Base-by-base conservation (phyloP, 1,140 invertebrate species). In the Papilio machaon region DNA sequence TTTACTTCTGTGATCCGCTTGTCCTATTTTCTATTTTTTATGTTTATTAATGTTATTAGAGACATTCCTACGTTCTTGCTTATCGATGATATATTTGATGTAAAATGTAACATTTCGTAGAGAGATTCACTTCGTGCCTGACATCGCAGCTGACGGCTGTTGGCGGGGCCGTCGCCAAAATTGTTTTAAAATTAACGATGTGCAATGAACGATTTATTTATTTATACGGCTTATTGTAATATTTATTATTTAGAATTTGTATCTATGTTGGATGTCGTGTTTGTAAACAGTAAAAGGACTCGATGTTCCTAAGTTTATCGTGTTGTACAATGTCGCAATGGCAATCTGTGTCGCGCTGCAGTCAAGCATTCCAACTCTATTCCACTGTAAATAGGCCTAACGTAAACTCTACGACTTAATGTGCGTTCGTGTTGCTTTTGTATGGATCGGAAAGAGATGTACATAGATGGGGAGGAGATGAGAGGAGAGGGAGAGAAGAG, bases 321-420 rank as follows among this genome's bases (percentile, higher is more conserved):
- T 87, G 84, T 89, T 89, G 88, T 91, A 92, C 86, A 88, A 89
- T 90, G 88, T 85, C 89, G 84, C 82, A 79, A 85, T 89, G 75
- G 87, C 90, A 89, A 91, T 86, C 89, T 87, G 86, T 90, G 91
- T 89, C 89, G 87, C 91, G 87, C 83, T 89, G 85, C 88, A 90
- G 91, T 90, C 84, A 92, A 91, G 93, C 93, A 94, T 94, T 94
- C 93, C 93, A 94, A 91, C 87, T 90, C 86, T 91, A 94, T 94
- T 94, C 93, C 93, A 94, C 89, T 94, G 93, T 94, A 94, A 93
- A 94, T 94, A 94, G 93, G 93, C 93, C 93, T 94, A 93, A 92
- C 88, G 84, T 70, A 70, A 92, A 91, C 85, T 91, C 88, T 91
- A 88, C 85, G 86, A 89, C 86, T 91, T 90, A 88, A 89, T 92